Evolutionary conservation across 2,888 invertebrate species (phyloP).

Genomic region (Adelognathus sp.): DNA sequence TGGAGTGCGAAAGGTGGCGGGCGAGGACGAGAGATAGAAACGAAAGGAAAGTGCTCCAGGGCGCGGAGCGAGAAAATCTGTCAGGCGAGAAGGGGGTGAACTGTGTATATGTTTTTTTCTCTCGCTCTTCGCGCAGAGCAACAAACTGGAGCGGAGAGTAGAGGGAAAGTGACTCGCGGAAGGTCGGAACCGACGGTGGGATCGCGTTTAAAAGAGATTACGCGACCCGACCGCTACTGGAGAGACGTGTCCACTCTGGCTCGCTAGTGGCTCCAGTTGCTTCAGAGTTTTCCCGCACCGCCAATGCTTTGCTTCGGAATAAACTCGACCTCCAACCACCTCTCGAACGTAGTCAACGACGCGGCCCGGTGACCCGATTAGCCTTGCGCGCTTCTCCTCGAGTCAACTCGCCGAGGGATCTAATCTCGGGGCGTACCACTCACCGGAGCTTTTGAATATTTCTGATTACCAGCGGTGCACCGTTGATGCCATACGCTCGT

Average conservation of each 20-base stretch:
- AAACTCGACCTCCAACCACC: not conserved
- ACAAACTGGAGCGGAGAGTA: not conserved
- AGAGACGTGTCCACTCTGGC: slow-evolving; percentile 26
- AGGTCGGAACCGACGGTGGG: slow-evolving; percentile 38
- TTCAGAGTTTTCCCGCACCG: slow-evolving; percentile 5
- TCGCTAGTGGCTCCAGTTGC: not conserved
- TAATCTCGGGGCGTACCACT: slow-evolving; percentile 43
- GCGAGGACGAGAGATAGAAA: not conserved
- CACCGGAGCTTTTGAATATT: slow-evolving; percentile 49
- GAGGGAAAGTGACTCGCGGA: not conserved
- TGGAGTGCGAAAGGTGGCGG: not conserved
- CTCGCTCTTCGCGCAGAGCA: not conserved
- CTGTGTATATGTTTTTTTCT: not conserved
- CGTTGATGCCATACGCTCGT: not conserved
- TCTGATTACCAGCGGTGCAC: slow-evolving; percentile 19
- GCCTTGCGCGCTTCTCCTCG: slow-evolving; percentile 27
- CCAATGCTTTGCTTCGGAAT: slow-evolving; percentile 10
- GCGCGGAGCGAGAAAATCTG: slow-evolving; percentile 16
- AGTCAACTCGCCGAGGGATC: slow-evolving; percentile 57
- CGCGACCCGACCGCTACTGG: slow-evolving; percentile 27
- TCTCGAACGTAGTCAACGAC: slow-evolving; percentile 31
- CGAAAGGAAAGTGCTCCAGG: not conserved
- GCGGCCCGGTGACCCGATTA: slow-evolving; percentile 59
- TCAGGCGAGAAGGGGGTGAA: not conserved
- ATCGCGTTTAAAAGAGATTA: slow-evolving; percentile 56